Percentiles rank a stretch among this genome's conserved stretches.
These are phyloP conservation scores for Cephalopachus bancanus DNA, from an alignment of 2,797 vertebrate species.

Conservation along the genomic window DNA sequence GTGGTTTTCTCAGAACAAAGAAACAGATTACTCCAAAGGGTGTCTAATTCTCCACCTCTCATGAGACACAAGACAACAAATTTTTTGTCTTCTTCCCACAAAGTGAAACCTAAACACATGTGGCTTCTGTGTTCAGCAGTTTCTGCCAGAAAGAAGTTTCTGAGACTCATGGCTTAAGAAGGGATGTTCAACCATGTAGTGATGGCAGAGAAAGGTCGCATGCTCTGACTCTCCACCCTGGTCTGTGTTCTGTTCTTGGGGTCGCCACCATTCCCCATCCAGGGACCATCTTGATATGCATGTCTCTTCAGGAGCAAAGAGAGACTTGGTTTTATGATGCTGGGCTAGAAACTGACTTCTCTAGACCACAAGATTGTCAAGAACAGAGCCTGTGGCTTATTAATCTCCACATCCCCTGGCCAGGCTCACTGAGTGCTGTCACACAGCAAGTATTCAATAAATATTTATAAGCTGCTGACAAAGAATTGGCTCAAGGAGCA, in stretches of 20 bases:
- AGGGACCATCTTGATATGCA: neutral
- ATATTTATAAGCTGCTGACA: neutral
- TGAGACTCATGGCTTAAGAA: neutral
- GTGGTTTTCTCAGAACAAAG: neutral
- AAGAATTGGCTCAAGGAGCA: neutral
- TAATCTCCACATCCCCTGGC: neutral
- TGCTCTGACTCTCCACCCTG: rapidly evolving
- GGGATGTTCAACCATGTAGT: neutral
- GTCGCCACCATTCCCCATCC: neutral
- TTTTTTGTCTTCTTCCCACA: neutral
- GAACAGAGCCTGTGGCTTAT: neutral
- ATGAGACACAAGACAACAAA: neutral
- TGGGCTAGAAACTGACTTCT: neutral
- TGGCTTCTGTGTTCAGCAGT: neutral
- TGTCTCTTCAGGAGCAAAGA: neutral
- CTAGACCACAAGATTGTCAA: neutral
- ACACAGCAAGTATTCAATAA: neutral
- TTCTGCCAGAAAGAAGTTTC: slow-evolving; percentile 25
- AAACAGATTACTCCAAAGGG: neutral
- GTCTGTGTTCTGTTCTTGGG: neutral
- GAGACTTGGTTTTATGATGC: neutral
- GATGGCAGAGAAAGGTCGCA: neutral
- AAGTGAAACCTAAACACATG: neutral
- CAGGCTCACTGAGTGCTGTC: neutral
- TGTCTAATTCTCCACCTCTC: neutral